phyloP scores from a whole-genome alignment of 2,113 vertebrate genomes.

The Istiophorus platypterus region DNA sequence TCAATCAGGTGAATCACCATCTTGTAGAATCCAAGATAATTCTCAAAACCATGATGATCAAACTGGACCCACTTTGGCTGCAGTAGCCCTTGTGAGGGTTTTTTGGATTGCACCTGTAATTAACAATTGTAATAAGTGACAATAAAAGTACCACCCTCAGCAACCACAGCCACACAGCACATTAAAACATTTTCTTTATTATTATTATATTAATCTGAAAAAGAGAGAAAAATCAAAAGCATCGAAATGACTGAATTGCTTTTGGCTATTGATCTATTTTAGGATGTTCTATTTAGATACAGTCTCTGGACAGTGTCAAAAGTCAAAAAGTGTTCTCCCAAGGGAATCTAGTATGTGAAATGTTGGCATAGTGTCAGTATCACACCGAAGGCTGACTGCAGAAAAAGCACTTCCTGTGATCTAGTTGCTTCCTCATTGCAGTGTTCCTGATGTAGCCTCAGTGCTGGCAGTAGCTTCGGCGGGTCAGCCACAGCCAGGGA shows the following conservation, averaged over 20 bases:
- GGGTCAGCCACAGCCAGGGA: slow-evolving; percentile 59
- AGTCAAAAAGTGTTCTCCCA: too few relatives aligned
- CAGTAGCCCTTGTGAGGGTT: background rate
- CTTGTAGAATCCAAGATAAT: background rate
- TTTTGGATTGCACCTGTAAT: background rate
- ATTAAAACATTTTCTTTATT: background rate
- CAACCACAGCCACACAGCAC: slow-evolving; percentile 3
- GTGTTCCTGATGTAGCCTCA: slow-evolving; percentile 53
- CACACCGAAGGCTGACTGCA: slow-evolving; percentile 49
- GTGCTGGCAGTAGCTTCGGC: slow-evolving; percentile 39
- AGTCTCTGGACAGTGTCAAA: background rate
- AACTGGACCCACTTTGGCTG: background rate
- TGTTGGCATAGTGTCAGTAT: slow-evolving; percentile 41
- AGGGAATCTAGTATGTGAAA: slow-evolving; percentile 32
- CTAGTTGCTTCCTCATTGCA: slow-evolving; percentile 77
- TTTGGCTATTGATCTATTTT: background rate
- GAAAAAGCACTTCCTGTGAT: slow-evolving; percentile 68
- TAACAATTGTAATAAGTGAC: background rate
- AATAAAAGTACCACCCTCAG: background rate
- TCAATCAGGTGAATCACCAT: background rate
- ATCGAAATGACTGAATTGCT: background rate
- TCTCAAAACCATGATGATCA: background rate
- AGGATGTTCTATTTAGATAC: background rate
- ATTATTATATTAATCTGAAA: background rate
- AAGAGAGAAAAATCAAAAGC: background rate